Evolutionary conservation across 2,888 invertebrate genomes (phyloP).

Genomic region (Drosophila kuntzei): DNA sequence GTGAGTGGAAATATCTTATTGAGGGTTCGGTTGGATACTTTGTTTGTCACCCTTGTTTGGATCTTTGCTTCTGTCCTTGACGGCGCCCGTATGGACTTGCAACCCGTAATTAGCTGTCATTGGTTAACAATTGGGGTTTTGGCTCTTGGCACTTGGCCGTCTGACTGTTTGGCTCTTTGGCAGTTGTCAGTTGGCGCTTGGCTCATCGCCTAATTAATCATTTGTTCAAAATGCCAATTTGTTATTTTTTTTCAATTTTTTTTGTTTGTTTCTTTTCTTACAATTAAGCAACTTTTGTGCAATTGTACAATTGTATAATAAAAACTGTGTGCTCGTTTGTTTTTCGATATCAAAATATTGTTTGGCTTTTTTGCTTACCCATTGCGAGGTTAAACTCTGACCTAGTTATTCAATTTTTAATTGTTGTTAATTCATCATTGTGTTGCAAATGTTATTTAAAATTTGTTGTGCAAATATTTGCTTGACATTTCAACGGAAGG

Average conservation of each 20-base stretch:
- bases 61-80: conserved; percentile 40
- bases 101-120: conserved; percentile 51
- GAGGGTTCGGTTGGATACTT: conserved; percentile 1
- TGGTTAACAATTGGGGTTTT: conserved; percentile 43
- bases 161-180: conserved; percentile 29
- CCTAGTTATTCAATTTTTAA: conserved; percentile 60
- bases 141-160: conserved; percentile 38
- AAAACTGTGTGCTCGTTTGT: conserved; percentile 39
- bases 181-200: conserved; percentile 43
- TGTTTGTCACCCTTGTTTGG: conserved; percentile 5
- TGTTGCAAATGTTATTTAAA: conserved; percentile 47
- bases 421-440: conserved; percentile 53
- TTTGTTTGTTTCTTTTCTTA: conserved; percentile 38
- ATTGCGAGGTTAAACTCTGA: conserved; percentile 63
- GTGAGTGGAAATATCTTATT: conserved; percentile 3
- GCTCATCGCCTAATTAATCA: conserved; percentile 70
- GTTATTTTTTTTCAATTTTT: conserved; percentile 34
- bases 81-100: conserved; percentile 44
- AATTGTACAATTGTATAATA: conserved; percentile 65
- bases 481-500: conserved; percentile 15
- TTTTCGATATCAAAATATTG: conserved; percentile 43
- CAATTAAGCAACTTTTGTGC: conserved; percentile 66
- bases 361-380: conserved; percentile 39
- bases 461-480: conserved; percentile 63
- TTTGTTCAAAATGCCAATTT: conserved; percentile 64